Base-by-base conservation (phyloP, 2,113 vertebrate genomes). In the Argyrosomus japonicus region DNA sequence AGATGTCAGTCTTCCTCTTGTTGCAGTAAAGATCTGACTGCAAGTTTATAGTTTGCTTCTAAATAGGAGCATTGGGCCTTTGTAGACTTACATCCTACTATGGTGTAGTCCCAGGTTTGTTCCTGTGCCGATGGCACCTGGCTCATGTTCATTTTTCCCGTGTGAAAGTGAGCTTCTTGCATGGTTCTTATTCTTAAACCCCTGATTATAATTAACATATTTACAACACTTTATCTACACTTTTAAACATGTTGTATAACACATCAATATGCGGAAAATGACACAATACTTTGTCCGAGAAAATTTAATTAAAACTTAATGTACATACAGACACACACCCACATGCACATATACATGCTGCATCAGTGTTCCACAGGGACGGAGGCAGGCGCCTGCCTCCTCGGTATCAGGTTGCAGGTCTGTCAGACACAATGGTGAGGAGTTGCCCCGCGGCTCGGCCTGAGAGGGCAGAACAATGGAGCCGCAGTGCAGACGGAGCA, bases 401-500 rank as follows among this genome's bases (percentile, higher is more conserved):
- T 60, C 83, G 72, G 87, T 92, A 84, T 93, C 87, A 85, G 78
- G 85, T 93, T 90, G 81, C 90, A 87, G 87, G 88, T 93, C 79
- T 92, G 88, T 84, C 78, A 87, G 81, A 91, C 88, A 95, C 90
- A 91, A 93, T 91, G 87, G 89, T 89, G 87, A 91, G 91, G 93
- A 93, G 90, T 93, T 84, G 91, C 90, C 85, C 79, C 4, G 53
- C 81, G 78, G 87, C 79, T 79, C 43, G 74, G 85, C 84, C 83
- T 82, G 86, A 88, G 84, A 89, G 86, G 86, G 86, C 88, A 77
- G 88, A 94, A 95, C 93, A 94, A 94, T 94, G 89, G 89, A 87
- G 89, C 86, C 74, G 79, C 89, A 88, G 85, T 87, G 87, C 87
- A 89, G 89, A 75, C 73, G 75, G 87, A 85, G 86, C 83, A 87